phyloP scores from a whole-genome alignment of 2,113 vertebrate species.

The Nerophis lumbriciformis region DNA sequence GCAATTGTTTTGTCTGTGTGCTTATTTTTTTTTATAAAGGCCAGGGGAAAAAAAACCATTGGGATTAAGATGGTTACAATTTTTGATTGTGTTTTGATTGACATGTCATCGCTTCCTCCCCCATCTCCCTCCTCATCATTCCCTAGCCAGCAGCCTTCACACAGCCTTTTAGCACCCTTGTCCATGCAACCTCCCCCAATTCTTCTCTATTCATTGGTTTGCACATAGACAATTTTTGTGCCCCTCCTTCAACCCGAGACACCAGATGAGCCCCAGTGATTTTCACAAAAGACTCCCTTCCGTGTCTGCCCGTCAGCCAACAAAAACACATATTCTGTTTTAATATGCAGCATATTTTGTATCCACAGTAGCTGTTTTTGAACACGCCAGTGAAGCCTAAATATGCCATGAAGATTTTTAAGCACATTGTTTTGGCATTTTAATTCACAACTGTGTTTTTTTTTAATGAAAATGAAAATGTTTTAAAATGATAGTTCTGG shows the following conservation, averaged over 20 bases:
- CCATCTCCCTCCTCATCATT: constrained; percentile 48
- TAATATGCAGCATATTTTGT: not conserved
- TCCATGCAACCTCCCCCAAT: constrained; percentile 66
- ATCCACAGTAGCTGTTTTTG: not conserved
- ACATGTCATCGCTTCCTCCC: constrained; percentile 69
- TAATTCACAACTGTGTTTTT: no score
- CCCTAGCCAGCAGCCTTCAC: constrained; percentile 76
- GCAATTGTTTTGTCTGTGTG: not conserved
- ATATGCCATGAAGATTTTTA: no score
- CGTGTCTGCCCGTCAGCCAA: constrained; percentile 49
- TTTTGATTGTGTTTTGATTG: constrained; percentile 74
- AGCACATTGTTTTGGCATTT: no score
- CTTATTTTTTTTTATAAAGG: not conserved
- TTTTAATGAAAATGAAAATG: no score
- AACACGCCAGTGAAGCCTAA: no score
- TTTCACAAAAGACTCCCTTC: constrained; percentile 78
- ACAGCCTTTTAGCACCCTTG: constrained; percentile 94
- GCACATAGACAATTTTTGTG: constrained; percentile 35
- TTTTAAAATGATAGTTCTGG: no score
- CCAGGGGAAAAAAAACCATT: not conserved
- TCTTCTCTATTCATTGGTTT: constrained; percentile 59
- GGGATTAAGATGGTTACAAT: constrained; percentile 8
- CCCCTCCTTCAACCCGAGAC: constrained; percentile 73
- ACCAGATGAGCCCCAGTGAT: constrained; percentile 75
- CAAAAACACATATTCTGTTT: not conserved